Evolutionary conservation across 2,113 vertebrate species (phyloP).

Genomic region (Hypocryptadius cinnamomeus): DNA sequence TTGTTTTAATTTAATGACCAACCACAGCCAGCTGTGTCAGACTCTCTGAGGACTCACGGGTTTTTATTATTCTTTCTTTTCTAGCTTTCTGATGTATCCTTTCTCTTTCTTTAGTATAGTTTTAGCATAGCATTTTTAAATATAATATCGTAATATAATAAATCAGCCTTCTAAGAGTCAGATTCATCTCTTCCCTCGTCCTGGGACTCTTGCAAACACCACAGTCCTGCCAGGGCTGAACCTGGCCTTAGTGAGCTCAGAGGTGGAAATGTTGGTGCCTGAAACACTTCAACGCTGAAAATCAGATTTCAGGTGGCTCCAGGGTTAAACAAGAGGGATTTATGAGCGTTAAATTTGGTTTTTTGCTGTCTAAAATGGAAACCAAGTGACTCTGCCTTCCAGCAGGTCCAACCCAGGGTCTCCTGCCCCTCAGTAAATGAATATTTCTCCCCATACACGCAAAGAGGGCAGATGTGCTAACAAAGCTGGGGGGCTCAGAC

Average conservation of each 20-base stretch:
- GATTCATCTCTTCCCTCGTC: too few species aligned
- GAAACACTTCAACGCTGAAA: neutral
- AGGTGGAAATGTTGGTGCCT: neutral
- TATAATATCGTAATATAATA: too few species aligned
- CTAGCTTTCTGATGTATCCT: too few species aligned
- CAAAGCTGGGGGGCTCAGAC: neutral
- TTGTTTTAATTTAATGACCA: too few species aligned
- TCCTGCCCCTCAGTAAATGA: neutral
- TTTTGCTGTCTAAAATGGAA: neutral
- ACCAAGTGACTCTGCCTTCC: neutral
- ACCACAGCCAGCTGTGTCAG: too few species aligned
- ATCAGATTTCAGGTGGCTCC: neutral
- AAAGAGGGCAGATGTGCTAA: neutral
- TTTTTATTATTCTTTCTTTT: too few species aligned
- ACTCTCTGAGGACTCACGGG: too few species aligned
- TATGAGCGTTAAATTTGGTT: neutral
- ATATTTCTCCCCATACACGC: fast-evolving
- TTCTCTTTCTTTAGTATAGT: too few species aligned
- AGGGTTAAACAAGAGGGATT: neutral
- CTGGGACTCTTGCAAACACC: too few species aligned
- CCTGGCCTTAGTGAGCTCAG: neutral
- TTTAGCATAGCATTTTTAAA: too few species aligned
- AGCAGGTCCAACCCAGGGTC: neutral
- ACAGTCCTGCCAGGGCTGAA: neutral
- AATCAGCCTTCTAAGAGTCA: too few species aligned